Evolutionary conservation across 2,888 invertebrate species (phyloP).

Genomic region (Parnassius orleans): DNA sequence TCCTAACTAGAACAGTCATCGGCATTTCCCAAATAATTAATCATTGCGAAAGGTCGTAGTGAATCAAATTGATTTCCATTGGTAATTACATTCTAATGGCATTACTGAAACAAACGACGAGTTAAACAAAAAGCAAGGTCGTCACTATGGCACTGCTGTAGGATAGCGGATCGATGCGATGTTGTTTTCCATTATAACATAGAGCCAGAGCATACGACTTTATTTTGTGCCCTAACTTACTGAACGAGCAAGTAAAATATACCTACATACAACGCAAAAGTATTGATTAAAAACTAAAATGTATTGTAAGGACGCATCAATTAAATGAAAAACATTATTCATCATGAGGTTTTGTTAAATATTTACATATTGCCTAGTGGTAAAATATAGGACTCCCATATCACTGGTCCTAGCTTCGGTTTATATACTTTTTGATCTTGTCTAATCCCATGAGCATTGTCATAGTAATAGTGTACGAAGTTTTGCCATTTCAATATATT

Average conservation of each 20-base stretch:
- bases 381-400: no score
- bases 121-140: conserved; percentile 15
- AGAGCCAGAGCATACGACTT: not conserved
- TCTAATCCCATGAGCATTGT: no score
- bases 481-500: no score
- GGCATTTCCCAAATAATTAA: conserved; percentile 7
- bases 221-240: not conserved
- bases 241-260: not conserved
- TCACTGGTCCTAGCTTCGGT: no score
- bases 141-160: conserved; percentile 4
- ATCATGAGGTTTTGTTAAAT: no score
- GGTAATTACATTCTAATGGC: conserved; percentile 21
- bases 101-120: conserved; percentile 9
- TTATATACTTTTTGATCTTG: no score
- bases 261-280: not conserved
- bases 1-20: conserved; percentile 16
- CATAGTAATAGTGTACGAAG: no score
- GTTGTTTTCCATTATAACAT: not conserved
- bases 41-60: conserved; percentile 1
- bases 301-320: not conserved
- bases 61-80: conserved; percentile 12
- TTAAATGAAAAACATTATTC: conserved; percentile 9
- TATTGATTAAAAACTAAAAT: not conserved
- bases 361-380: no score
- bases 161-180: conserved; percentile 10